Evolutionary conservation across 2,113 vertebrate species (phyloP).

Genomic region (Puffinus mauretanicus): DNA sequence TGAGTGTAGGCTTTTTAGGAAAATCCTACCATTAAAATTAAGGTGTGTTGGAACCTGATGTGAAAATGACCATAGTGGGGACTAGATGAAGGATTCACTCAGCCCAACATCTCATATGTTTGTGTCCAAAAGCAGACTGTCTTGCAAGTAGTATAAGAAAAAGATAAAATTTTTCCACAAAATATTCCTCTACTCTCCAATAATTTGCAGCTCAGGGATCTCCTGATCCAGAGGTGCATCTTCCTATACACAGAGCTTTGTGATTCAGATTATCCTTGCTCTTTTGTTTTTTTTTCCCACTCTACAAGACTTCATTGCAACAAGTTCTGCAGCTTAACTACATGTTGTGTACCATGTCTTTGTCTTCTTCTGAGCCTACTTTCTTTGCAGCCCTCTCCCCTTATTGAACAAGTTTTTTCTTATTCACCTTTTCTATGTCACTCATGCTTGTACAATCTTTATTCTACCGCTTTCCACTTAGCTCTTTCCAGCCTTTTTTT

Average conservation of each 20-base stretch:
- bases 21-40: neutral
- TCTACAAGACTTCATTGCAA: neutral
- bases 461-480: neutral
- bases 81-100: neutral
- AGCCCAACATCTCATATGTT: neutral
- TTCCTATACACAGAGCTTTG: neutral
- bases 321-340: neutral
- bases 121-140: neutral
- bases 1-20: neutral
- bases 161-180: neutral
- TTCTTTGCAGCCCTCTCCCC: neutral
- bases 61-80: neutral
- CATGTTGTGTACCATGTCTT: accelerated
- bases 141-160: neutral
- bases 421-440: neutral
- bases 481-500: neutral
- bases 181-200: neutral
- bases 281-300: neutral
- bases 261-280: neutral
- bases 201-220: neutral
- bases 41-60: neutral
- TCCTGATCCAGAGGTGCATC: neutral
- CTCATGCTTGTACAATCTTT: neutral
- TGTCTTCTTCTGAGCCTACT: neutral
- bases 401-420: neutral